Conservation (phyloP, 2,888 invertebrate species). For the Xylophagus ater region DNA sequence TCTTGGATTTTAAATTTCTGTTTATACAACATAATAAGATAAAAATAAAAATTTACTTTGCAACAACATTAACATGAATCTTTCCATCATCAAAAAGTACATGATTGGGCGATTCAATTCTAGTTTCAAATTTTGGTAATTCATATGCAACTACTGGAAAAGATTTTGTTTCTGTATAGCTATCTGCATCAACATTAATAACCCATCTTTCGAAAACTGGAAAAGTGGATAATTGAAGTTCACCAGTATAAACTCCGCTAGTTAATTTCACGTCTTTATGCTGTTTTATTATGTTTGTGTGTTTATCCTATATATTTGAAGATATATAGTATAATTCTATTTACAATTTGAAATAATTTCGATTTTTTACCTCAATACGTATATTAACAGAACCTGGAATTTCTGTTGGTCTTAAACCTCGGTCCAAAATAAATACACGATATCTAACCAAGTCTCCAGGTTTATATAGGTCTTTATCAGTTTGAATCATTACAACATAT, state of each 20-base stretch:
- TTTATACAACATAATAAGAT: no score
- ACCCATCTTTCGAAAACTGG: conserved; percentile 67
- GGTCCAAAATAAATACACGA: conserved; percentile 55
- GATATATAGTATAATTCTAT: background rate
- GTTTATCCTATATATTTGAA: background rate
- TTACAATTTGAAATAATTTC: background rate
- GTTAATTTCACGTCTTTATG: conserved; percentile 44
- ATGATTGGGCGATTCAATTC: conserved; percentile 64
- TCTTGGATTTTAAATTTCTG: no score
- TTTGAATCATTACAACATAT: conserved; percentile 80
- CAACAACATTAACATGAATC: conserved; percentile 61
- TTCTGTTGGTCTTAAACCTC: conserved; percentile 52
- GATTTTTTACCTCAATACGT: conserved; percentile 24
- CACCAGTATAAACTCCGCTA: conserved; percentile 59
- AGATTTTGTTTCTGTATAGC: conserved; percentile 20
- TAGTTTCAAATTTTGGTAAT: conserved; percentile 79
- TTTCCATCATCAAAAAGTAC: conserved; percentile 67
- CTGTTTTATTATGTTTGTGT: conserved; percentile 44
- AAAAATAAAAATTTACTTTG: conserved; percentile 73
- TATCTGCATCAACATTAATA: conserved; percentile 37
- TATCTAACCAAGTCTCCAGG: conserved; percentile 75
- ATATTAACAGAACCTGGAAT: conserved; percentile 29
- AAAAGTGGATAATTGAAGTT: conserved; percentile 59
- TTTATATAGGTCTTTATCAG: conserved; percentile 85
- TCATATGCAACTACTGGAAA: conserved; percentile 71